Base-by-base conservation (phyloP, 1,140 invertebrate species). In the Sinella curviseta region DNA sequence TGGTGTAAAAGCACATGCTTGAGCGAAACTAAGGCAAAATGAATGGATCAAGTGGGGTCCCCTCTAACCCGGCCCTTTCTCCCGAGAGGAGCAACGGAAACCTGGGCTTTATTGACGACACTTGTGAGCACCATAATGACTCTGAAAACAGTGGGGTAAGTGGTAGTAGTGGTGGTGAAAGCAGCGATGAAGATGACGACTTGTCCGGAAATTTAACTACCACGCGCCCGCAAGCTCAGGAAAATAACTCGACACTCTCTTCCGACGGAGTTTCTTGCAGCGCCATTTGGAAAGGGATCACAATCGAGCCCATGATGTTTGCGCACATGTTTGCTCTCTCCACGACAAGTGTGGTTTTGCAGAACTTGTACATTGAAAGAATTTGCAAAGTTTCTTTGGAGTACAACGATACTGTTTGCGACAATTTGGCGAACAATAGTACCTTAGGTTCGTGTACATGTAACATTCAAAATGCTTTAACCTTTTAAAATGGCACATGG, bases 261-360 rank as follows among this genome's bases (percentile, higher is more conserved):
- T 26, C 57, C 24, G 57, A 16, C 4, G 14, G 4, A 3, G 24
- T 16, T n/a, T 60, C 57, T 17, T 60, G 65, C 14, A 24, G 31
- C 1, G 24, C 17, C 34, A n/a, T 75, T 3, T 57, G 8, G 55
- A 31, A 16, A 76, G 70, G 2, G 54, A 73, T 80, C 24, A 82
- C 57, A 4, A 82, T 82, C 55, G 81, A 82, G 54, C 79, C 79
- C 0, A 31, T 82, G 30, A 80, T 80, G 78, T 80, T 82, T 54
- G 30, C 74, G 14, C 79, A 80, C 2, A 80, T 80, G 81, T 31
- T 82, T 14, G 81, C 34, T 17, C 65, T 74, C 14, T 36, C 74
- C 2, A 39, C 26, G 28, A 78, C 78, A 1, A n/a, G 73, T n/a
- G 77, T 80, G 8, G 74, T 82, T 30, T 36, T 82, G 14, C 81